Conservation (phyloP, 1,140 invertebrate genomes). For the Lordiphosa stackelbergi region DNA sequence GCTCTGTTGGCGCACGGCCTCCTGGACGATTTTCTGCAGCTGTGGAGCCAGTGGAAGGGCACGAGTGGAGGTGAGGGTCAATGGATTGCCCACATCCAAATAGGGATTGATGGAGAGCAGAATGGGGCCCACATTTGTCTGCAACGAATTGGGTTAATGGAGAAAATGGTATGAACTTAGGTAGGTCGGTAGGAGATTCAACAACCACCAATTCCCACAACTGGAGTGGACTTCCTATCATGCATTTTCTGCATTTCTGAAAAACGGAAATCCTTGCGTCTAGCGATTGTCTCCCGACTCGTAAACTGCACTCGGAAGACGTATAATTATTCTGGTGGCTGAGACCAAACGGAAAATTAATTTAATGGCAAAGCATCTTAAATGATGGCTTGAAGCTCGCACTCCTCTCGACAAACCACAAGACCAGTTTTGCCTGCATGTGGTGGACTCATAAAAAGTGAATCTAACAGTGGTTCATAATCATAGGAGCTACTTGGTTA, state of each 20-base stretch:
- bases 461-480: slow-evolving; percentile 14
- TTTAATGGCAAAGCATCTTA: slow-evolving; percentile 64
- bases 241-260: not conserved
- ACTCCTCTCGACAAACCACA: not conserved
- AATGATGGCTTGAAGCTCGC: slow-evolving; percentile 33
- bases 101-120: slow-evolving; percentile 93
- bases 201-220: not conserved
- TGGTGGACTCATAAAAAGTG: slow-evolving; percentile 19
- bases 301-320: not conserved
- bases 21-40: slow-evolving; percentile 91
- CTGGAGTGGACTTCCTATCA: not conserved
- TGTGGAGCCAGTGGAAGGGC: slow-evolving; percentile 84
- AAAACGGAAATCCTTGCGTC: slow-evolving; percentile 24
- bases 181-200: too few species aligned
- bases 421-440: slow-evolving; percentile 14
- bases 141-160: slow-evolving; percentile 27
- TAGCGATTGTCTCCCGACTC: slow-evolving; percentile 6
- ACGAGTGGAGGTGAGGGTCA: slow-evolving; percentile 91
- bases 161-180: too few species aligned
- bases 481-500: slow-evolving; percentile 47
- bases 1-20: slow-evolving; percentile 93
- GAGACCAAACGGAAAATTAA: slow-evolving; percentile 37
- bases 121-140: slow-evolving; percentile 96
- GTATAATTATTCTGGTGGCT: slow-evolving; percentile 53
- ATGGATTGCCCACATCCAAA: slow-evolving; percentile 89